Conservation (phyloP, 2,888 invertebrate genomes). For the Amphipyra berbera region DNA sequence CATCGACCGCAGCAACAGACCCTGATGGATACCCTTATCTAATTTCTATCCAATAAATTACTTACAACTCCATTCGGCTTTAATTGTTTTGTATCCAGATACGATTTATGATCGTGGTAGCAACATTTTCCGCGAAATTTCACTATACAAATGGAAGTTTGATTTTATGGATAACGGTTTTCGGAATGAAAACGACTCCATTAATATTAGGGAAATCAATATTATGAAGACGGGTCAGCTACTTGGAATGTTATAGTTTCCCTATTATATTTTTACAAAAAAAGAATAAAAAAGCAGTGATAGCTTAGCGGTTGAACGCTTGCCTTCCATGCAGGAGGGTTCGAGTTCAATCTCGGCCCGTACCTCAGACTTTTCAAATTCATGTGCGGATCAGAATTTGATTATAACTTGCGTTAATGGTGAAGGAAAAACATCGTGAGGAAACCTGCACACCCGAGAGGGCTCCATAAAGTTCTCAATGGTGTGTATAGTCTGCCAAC, state of each 20-base stretch:
- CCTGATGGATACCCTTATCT: conserved; percentile 75
- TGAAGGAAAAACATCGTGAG: too few relatives aligned
- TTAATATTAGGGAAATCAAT: conserved; percentile 22
- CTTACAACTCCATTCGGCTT: conserved; percentile 72
- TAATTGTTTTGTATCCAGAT: conserved; percentile 77
- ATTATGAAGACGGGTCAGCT: not conserved
- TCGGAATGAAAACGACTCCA: conserved; percentile 21
- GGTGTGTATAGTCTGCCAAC: too few relatives aligned
- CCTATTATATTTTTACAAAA: not conserved
- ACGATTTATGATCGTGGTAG: conserved; percentile 72
- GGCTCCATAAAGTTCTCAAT: too few relatives aligned
- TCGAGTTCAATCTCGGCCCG: too few relatives aligned
- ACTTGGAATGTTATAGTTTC: not conserved
- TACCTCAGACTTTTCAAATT: too few relatives aligned
- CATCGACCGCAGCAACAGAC: conserved; percentile 48
- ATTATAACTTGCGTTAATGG: too few relatives aligned
- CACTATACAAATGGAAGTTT: conserved; percentile 45
- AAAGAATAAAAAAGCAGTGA: too few relatives aligned
- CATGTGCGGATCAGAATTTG: too few relatives aligned
- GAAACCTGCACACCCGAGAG: too few relatives aligned
- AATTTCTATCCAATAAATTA: conserved; percentile 80
- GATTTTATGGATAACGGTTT: conserved; percentile 37
- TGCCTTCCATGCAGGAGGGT: too few relatives aligned
- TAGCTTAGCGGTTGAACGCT: too few relatives aligned
- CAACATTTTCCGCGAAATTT: conserved; percentile 59